Base-by-base conservation (phyloP, 2,888 invertebrate species). In the Dysmachus trigonus region DNA sequence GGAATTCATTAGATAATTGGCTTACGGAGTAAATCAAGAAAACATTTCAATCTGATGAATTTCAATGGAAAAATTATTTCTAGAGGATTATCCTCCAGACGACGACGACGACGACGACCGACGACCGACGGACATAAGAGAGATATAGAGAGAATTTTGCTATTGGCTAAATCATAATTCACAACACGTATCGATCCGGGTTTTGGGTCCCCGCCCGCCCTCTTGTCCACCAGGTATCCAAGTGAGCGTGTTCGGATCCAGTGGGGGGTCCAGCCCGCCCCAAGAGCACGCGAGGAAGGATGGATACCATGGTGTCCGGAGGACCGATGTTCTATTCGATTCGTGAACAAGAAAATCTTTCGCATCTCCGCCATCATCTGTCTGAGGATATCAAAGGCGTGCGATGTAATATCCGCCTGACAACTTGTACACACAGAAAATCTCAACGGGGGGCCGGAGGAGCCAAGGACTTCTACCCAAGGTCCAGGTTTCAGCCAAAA, bases 1-100 rank as follows among this genome's bases (percentile, higher is more conserved):
- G 72, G 87, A 85, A 85, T 87, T 87, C 87, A 85, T 87, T 87
- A 87, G 86, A 86, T 86, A 87, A 87, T 87, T 87, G 87, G 87
- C 83, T 87, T 87, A 87, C 84, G 87, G 87, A 87, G 87, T 79
- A 87, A 87, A 86, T 87, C 87, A 87, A 86, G 84, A 86, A 87
- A 87, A 87, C 84, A 87, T 87, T 87, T 83, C 86, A 71, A 73
- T 72, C 87, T 82, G 79, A 79, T 77, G 83, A 84, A 86, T 86
- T 84, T 77, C 72, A 84, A 87, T 86, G 62, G 72, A 86, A 86
- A 87, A 86, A 87, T 85, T 85, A 85, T 85, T 72, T 83, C 83
- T 38, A 27, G 72, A 38, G 83, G 83, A 83, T 83, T 72, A 83
- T 83, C 38, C 83, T 71, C 83, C 41, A 83, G 83, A 83, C 83